Evolutionary conservation across 2,113 vertebrate genomes (phyloP).

Genomic region (Lepisosteus oculatus): DNA sequence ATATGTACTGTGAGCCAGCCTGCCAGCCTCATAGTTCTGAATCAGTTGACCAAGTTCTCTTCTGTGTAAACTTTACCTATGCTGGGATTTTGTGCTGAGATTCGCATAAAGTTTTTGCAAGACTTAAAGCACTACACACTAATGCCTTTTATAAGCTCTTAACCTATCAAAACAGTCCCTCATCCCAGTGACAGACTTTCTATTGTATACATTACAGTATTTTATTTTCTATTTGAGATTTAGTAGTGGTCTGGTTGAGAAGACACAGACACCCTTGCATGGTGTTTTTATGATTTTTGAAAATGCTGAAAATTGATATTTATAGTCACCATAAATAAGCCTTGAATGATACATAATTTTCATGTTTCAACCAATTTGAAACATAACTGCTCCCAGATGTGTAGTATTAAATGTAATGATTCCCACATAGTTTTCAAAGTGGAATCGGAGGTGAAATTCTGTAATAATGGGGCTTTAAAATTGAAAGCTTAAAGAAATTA

Average conservation of each 20-base stretch:
- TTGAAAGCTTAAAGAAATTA: slow-evolving; percentile 41
- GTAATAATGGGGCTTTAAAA: slow-evolving; percentile 33
- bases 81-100: too few species aligned
- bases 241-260: neutral
- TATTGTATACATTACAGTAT: too few species aligned
- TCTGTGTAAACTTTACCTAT: too few species aligned
- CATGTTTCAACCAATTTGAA: slow-evolving; percentile 31
- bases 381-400: slow-evolving; percentile 43
- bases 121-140: too few species aligned
- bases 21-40: neutral
- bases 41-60: neutral
- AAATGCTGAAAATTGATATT: slow-evolving; percentile 27
- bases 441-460: slow-evolving; percentile 29
- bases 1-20: neutral
- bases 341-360: slow-evolving; percentile 30
- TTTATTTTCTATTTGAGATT: slow-evolving; percentile 1
- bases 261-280: neutral
- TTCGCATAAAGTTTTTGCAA: too few species aligned
- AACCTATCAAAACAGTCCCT: too few species aligned
- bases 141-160: too few species aligned
- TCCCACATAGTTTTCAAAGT: slow-evolving; percentile 36
- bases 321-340: slow-evolving; percentile 28
- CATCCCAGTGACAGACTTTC: too few species aligned
- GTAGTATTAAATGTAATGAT: slow-evolving; percentile 39
- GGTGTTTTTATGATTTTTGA: slow-evolving; percentile 7